Evolutionary conservation across 2,797 vertebrate species (phyloP), one percentile per base, ranked within the genome.

Genomic region (Pangasius djambal): DNA sequence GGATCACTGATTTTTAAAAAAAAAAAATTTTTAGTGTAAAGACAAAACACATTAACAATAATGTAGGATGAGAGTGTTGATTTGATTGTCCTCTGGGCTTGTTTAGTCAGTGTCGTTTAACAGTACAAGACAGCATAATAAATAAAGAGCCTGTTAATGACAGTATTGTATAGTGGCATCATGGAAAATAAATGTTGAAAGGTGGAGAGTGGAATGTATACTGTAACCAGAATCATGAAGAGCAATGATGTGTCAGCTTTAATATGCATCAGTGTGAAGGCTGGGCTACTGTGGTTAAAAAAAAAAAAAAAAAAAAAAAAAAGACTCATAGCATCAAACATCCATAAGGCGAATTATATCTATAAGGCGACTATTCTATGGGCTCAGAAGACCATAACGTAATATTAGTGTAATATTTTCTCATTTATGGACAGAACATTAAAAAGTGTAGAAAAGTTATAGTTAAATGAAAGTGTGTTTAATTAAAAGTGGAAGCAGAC

Each of bases 181-280:
- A 74, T 13, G 55, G n/a, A 67, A 50, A 61, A 78, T 89, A 31
- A 69, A 89, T 89, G 67, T 82, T 92, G 90, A 94, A 91, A 84
- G 87, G 25, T 79, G 74, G 69, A 88, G 55, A 87, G 85, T 31
- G 85, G 57, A 87, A 65, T 86, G 84, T 50, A 88, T 85, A 90
- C 63, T 89, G 86, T 65, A 88, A 69, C 44, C 50, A 65, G 61
- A 88, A 83, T 77, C 91, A 92, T 74, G 77, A 92, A 87, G 77
- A 88, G 74, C 86, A 89, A 89, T 86, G 91, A 93, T 91, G 88
- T 90, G 91, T 91, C 93, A 92, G 69, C 65, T 91, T 90, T 91
- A 92, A 92, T 94, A 90, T 90, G 65, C 83, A 84, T 92, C 93
- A 92, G 2, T 83, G 61, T 37, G 86, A 84, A 78, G 87, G 57